Evolutionary conservation across 2,113 vertebrate species (phyloP).

Genomic region (Zosterops hypoxanthus): DNA sequence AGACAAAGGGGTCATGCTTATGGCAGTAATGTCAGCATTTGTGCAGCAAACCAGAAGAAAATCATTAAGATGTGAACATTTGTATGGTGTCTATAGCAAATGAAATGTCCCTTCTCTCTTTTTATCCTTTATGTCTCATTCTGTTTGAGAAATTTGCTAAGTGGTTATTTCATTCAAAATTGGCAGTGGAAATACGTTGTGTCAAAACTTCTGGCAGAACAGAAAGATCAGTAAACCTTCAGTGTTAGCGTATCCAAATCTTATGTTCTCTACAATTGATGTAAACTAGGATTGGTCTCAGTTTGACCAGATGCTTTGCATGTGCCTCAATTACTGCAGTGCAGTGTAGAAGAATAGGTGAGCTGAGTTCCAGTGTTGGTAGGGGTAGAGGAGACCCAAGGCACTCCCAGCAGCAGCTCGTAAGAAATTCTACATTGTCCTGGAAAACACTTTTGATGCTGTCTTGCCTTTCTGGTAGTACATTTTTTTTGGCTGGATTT

Average conservation of each 20-base stretch:
- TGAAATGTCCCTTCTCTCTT: background rate
- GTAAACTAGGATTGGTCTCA: background rate
- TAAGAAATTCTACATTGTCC: background rate
- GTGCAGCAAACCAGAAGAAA: background rate
- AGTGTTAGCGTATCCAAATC: background rate
- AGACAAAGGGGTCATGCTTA: accelerated
- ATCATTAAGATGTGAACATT: background rate
- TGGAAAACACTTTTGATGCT: background rate
- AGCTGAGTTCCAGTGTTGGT: accelerated
- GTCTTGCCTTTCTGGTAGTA: background rate
- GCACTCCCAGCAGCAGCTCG: background rate
- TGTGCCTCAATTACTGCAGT: background rate
- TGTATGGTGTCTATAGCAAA: background rate
- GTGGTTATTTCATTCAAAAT: background rate
- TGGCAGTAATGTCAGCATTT: background rate
- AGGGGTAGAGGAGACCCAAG: background rate
- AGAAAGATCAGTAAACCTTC: background rate
- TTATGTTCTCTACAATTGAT: background rate
- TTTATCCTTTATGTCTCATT: background rate
- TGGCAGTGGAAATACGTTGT: background rate
- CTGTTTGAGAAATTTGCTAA: background rate
- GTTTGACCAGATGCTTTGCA: background rate
- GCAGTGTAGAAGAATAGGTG: background rate
- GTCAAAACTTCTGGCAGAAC: background rate
- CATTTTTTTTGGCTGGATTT: background rate